These are phyloP conservation scores for Tachina lurida DNA, from an alignment of 2,888 invertebrate species.

Conservation along the genomic window DNA sequence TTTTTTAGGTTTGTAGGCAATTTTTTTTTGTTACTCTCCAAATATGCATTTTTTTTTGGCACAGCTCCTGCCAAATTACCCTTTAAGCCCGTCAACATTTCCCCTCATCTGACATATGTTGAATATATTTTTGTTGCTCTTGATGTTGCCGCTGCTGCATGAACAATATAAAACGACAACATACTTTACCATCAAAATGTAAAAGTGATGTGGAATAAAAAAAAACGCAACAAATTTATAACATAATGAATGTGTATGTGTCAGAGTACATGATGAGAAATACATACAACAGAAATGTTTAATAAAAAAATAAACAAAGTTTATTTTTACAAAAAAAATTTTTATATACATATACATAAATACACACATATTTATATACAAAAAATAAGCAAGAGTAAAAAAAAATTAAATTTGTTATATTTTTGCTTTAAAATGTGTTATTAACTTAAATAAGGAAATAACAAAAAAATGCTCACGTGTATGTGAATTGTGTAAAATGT, in stretches of 20 bases:
- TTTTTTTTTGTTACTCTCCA: too few species aligned
- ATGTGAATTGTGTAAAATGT: constrained; percentile 21
- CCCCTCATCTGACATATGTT: constrained; percentile 1
- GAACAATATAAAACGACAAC: constrained; percentile 54
- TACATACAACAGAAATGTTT: constrained; percentile 9
- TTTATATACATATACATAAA: neutral
- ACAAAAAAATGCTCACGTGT: constrained; percentile 29
- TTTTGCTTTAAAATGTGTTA: constrained; percentile 5
- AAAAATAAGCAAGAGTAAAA: neutral
- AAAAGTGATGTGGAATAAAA: constrained; percentile 49
- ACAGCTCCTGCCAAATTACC: neutral
- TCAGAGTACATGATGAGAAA: constrained; percentile 27
- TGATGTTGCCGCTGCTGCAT: constrained; percentile 37
- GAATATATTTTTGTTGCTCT: neutral
- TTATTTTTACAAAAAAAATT: constrained; percentile 13
- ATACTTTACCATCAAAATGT: constrained; percentile 66
- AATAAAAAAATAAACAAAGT: too few species aligned
- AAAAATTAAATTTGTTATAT: constrained; percentile 9
- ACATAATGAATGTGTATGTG: constrained; percentile 14
- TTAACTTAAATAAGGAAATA: constrained; percentile 49
- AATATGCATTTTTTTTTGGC: neutral
- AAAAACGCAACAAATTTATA: constrained; percentile 24
- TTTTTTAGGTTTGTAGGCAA: too few species aligned
- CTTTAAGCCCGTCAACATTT: neutral
- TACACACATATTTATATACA: neutral